These are phyloP conservation scores for Microctenopoma steveboyesi DNA, from an alignment of 2,797 vertebrate species.

Conservation along the genomic window DNA sequence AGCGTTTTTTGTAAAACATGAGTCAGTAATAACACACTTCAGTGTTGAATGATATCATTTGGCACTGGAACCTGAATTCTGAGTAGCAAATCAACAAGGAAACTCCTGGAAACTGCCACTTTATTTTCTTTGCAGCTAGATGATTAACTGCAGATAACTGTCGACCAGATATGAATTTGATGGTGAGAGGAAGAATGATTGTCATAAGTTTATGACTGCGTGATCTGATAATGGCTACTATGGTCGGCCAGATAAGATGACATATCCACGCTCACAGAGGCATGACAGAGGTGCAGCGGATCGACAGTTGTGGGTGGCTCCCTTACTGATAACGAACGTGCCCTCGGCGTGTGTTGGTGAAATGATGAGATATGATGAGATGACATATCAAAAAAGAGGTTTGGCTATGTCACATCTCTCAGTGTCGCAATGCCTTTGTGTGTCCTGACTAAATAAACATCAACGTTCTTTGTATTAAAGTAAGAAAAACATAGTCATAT, in stretches of 20 bases:
- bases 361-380: neutral
- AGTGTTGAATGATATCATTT: slow-evolving; percentile 46
- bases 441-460: neutral
- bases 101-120: slow-evolving; percentile 34
- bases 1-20: slow-evolving; percentile 64
- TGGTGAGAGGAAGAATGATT: slow-evolving; percentile 15
- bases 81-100: slow-evolving; percentile 42
- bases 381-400: slow-evolving; percentile 3
- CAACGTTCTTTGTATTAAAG: neutral
- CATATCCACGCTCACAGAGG: slow-evolving; percentile 24
- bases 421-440: neutral
- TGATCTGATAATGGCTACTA: slow-evolving; percentile 48
- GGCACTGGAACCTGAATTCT: slow-evolving; percentile 39
- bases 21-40: slow-evolving; percentile 55
- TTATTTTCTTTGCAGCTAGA: slow-evolving; percentile 21
- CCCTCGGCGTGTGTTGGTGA: slow-evolving; percentile 10
- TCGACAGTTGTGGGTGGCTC: slow-evolving; percentile 16
- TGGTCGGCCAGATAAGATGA: slow-evolving; percentile 32
- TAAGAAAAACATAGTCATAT: neutral
- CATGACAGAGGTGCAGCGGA: slow-evolving; percentile 15
- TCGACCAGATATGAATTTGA: slow-evolving; percentile 23
- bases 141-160: slow-evolving; percentile 46
- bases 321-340: slow-evolving; percentile 28
- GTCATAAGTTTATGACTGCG: slow-evolving; percentile 18
- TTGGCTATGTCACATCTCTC: neutral